Base-by-base conservation (phyloP, 1,140 invertebrate genomes). In the Pogonomyrmex barbatus region DNA sequence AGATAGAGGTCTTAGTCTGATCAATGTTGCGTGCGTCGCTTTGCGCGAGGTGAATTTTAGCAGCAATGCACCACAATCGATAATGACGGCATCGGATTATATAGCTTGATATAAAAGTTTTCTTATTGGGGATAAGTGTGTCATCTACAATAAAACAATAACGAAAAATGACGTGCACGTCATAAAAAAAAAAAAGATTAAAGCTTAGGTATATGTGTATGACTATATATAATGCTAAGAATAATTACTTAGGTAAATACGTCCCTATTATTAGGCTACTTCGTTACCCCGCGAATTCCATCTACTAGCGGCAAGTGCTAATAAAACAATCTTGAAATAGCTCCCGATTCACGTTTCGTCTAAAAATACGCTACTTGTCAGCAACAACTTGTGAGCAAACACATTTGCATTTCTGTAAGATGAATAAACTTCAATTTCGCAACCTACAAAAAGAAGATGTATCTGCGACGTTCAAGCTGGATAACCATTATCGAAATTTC, bases 281-380 rank as follows among this genome's bases (percentile, higher is more conserved):
- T 33, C n/a, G 33, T 60, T 86, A 70, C 47, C 45, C 14, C 33
- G 52, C n/a, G 50, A 86, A 79, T 86, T 60, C 45, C 12, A 30
- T 71, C 36, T 45, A 63, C 45, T 54, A 65, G 67, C 78, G 58
- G 39, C 85, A 86, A 83, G 67, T 83, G 67, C 67, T 52, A 65
- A 56, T 47, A 6, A 73, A 73, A 14, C 52, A 56, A 82, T 30
- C 30, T 60, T 6, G 17, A 70, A 75, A 83, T 83, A 83, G 56
- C 54, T 77, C 36, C 39, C 10, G 47, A 65, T 54, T 77, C 50
- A 78, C 39, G 14, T 77, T 65, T 77, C 5, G 24, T n/a, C 73
- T 85, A 77, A 78, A 85, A 77, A 54, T 78, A 77, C 12, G 24
- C 14, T 42, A 58, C 5, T 60, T n/a, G 39, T 73, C 33, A 79